Evolutionary conservation across 2,113 vertebrate species (phyloP).

Genomic region (Nipponia nippon): DNA sequence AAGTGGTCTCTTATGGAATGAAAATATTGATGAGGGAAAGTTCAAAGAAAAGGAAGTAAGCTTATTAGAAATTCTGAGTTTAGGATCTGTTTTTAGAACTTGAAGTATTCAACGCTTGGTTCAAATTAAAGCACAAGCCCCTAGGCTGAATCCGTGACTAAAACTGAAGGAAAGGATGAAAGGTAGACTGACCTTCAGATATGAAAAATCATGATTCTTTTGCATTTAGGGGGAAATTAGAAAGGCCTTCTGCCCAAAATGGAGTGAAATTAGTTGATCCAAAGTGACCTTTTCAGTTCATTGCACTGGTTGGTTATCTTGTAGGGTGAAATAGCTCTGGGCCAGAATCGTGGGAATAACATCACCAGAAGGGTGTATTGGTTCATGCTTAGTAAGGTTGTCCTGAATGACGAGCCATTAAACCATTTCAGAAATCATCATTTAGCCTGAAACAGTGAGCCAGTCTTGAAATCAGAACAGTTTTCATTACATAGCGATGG

Average conservation of each 20-base stretch:
- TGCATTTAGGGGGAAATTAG: background rate
- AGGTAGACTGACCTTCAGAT: background rate
- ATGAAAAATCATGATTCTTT: background rate
- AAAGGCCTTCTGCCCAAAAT: background rate
- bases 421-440: background rate
- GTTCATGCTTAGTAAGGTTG: background rate
- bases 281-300: background rate
- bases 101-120: background rate
- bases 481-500: background rate
- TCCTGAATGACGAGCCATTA: background rate
- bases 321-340: background rate
- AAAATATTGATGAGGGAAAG: background rate
- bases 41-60: background rate
- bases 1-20: background rate
- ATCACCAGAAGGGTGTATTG: background rate
- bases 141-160: background rate
- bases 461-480: background rate
- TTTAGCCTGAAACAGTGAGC: background rate
- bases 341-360: background rate
- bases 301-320: background rate
- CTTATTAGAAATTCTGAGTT: conserved; percentile 8
- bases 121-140: background rate
- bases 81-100: background rate
- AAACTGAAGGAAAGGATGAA: background rate
- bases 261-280: background rate